Percentiles rank a stretch among this genome's conserved stretches.
phyloP scores from a whole-genome alignment of 2,113 vertebrate species.

The Leucoraja erinaceus region DNA sequence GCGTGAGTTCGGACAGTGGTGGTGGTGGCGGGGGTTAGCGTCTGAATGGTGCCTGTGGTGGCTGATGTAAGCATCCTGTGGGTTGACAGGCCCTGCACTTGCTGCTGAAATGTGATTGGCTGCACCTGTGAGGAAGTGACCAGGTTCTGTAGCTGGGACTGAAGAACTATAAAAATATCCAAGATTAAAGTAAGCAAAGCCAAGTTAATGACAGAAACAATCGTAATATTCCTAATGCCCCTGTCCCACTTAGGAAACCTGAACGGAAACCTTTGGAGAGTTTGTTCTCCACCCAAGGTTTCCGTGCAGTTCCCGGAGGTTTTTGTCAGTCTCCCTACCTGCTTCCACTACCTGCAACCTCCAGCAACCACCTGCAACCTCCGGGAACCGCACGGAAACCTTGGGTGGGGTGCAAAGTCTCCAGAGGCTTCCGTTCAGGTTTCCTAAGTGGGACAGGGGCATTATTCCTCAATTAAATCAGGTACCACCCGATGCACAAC shows the following conservation, averaged over 20 bases:
- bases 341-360: no score
- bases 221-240: not conserved
- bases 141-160: slow-evolving; percentile 87
- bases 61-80: slow-evolving; percentile 75
- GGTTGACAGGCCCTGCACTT: slow-evolving; percentile 66
- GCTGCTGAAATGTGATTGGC: slow-evolving; percentile 87
- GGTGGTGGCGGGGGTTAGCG: slow-evolving; percentile 55
- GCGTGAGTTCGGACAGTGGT: slow-evolving; percentile 80
- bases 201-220: rapidly evolving
- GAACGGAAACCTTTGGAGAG: no score
- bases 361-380: no score
- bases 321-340: no score
- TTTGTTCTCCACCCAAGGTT: no score
- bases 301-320: no score
- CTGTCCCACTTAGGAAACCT: no score
- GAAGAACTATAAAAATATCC: slow-evolving; percentile 68
- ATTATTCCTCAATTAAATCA: not conserved
- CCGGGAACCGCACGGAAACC: no score
- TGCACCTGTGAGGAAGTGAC: slow-evolving; percentile 84
- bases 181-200: not conserved
- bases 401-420: no score
- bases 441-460: no score
- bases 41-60: slow-evolving; percentile 83
- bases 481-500: not conserved
- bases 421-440: no score